phyloP scores from a whole-genome alignment of 2,113 vertebrate genomes.

The Alethe diademata region DNA sequence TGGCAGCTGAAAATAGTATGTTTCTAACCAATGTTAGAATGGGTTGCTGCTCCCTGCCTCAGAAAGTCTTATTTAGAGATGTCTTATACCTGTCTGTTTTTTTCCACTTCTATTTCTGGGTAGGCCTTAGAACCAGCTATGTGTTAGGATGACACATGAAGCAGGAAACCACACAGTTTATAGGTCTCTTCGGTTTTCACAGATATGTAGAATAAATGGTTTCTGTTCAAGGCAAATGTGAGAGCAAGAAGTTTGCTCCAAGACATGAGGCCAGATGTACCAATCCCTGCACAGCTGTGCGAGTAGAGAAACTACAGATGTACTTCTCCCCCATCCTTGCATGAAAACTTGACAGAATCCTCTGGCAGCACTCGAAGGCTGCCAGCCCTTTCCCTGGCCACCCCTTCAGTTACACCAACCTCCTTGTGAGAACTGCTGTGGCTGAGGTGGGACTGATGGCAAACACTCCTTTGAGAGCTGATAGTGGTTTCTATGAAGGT shows the following conservation, averaged over 20 bases:
- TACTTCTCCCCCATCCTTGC: background rate
- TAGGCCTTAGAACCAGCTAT: background rate
- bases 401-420: background rate
- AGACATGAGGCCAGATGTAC: background rate
- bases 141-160: background rate
- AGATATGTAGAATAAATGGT: background rate
- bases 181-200: background rate
- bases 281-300: background rate
- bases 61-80: background rate
- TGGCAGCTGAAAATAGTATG: constrained; percentile 44
- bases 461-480: background rate
- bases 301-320: background rate
- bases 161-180: background rate
- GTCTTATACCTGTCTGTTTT: background rate
- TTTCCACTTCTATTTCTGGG: background rate
- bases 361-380: background rate
- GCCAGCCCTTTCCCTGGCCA: background rate
- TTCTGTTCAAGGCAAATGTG: background rate
- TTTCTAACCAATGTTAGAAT: background rate
- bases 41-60: background rate
- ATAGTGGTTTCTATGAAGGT: background rate
- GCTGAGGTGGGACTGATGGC: background rate
- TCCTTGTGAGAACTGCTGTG: background rate
- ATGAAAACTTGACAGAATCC: background rate
- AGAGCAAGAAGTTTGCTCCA: background rate